Base-by-base conservation (phyloP, 2,888 invertebrate genomes). In the Pristionchus exspectatus region DNA sequence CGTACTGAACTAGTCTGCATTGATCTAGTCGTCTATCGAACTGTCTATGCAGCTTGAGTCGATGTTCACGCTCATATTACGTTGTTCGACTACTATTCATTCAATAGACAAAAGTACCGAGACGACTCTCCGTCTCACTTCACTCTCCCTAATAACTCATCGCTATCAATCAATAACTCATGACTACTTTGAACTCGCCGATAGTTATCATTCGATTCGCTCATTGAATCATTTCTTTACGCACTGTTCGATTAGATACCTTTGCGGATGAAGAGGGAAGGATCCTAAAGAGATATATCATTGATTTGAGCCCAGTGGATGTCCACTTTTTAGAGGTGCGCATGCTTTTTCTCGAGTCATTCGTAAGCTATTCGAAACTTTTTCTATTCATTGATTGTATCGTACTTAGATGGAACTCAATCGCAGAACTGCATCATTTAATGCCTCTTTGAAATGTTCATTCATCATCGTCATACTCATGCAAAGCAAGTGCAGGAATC, bases 151-250 rank as follows among this genome's bases (percentile, higher is more conserved):
- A 77, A 77, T 77, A 77, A 44, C 77, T 77, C 77, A 77, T 77
- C 44, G 21, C 77, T 77, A 77, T 77, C 38, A 77, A 77, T 77
- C 44, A 77, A 77, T 77, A 72, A 77, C 77, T 77, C 77, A 44
- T n/a, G 44, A 77, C 33, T 44, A 77, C 77, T 77, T 77, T 77
- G 77, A 77, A 77, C 77, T 77, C 77, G 77, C 77, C 77, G 77
- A 44, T 18, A n/a, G 27, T 77, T 77, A 77, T 77, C 77, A 77
- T 72, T 72, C 72, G 72, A 44, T 24, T 38, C 44, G 44, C 44
- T 33, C 27, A 27, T 72, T 72, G 33, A 72, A 72, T 72, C 72
- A 72, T 72, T 72, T 33, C 72, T 72, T 33, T 18, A 10, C 18
- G 9, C 33, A 14, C 72, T 9, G 27, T 72, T 27, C 72, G 72